Evolutionary conservation across 1,140 invertebrate genomes (phyloP), one percentile per base, ranked within the genome.

Genomic region (Microplitis demolitor): DNA sequence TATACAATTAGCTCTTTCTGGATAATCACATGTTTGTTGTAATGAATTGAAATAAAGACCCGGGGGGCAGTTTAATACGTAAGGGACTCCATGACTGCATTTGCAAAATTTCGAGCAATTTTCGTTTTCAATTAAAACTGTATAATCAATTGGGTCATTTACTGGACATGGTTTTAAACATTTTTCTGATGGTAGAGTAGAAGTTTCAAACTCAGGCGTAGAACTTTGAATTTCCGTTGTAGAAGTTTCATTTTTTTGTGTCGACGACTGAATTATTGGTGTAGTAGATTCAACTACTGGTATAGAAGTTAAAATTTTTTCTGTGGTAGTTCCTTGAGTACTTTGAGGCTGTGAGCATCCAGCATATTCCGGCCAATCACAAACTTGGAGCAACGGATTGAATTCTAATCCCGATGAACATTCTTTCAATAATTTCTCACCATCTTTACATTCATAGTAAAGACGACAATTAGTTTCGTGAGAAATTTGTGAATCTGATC

Each of bases 361-460:
- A 45, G 37, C 31, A 37, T 1, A 78, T 34, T 54, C 51, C 3
- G 64, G 64, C 45, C 64, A 53, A 24, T 51, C 64, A 33, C 64
- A 67, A 34, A 63, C n/a, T 8, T 34, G 34, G 37, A 63, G 61
- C 13, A 13, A 4, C 9, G 63, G 9, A 66, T 66, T 66, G 45
- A 66, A 66, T n/a, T 50, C 24, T 11, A 66, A 45, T 24, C 45
- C 45, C 13, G 35, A 9, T 11, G 63, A 13, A 71, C 91, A 92
- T 3, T 69, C 45, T 62, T 88, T 83, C 45, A 83, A 74, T 0
- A 87, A 79, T 51, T 88, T 87, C 2, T 77, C 62, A 0, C 88
- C 89, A 50, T 89, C 83, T 6, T 78, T 78, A 66, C 91, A 91
- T 68, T 86, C 83, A 78, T 86, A 91, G 80, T 88, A 92, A 64